A percentile compares a stretch with the other conserved stretches of the same genome.
Evolutionary conservation across 2,113 vertebrate species (phyloP).

Genomic region (Zosterops hypoxanthus): DNA sequence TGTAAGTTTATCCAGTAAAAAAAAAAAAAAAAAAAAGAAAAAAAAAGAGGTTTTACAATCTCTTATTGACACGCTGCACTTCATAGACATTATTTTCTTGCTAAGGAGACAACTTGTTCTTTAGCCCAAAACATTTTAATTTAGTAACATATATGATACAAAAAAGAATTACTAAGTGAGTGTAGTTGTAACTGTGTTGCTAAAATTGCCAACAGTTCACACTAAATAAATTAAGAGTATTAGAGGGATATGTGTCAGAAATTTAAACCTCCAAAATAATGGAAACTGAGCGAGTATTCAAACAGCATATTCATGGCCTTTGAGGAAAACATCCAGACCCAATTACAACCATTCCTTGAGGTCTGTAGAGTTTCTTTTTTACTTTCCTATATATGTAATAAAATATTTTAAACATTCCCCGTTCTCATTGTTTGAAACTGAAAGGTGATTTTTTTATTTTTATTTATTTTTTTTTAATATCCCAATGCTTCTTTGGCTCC

Average conservation of each 20-base stretch:
- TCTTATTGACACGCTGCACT: neutral
- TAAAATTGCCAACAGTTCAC: conserved; percentile 11
- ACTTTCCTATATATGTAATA: neutral
- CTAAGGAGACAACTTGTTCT: neutral
- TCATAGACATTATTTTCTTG: neutral
- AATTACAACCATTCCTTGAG: neutral
- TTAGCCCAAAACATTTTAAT: neutral
- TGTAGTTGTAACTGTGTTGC: neutral
- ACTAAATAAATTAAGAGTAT: conserved; percentile 35
- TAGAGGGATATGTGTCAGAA: neutral
- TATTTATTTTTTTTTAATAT: neutral
- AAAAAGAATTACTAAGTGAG: neutral
- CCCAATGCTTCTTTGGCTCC: neutral
- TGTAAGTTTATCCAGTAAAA: neutral
- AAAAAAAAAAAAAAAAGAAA: neutral
- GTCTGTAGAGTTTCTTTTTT: neutral
- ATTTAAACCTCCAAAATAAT: neutral
- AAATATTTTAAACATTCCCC: neutral
- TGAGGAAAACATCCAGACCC: neutral
- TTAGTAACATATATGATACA: neutral
- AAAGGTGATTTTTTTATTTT: neutral
- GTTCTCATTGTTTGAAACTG: neutral
- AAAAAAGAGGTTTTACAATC: neutral
- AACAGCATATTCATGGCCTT: neutral
- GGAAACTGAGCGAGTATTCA: neutral